Evolutionary conservation across 2,113 vertebrate genomes (phyloP).

Genomic region (Otocyon megalotis): DNA sequence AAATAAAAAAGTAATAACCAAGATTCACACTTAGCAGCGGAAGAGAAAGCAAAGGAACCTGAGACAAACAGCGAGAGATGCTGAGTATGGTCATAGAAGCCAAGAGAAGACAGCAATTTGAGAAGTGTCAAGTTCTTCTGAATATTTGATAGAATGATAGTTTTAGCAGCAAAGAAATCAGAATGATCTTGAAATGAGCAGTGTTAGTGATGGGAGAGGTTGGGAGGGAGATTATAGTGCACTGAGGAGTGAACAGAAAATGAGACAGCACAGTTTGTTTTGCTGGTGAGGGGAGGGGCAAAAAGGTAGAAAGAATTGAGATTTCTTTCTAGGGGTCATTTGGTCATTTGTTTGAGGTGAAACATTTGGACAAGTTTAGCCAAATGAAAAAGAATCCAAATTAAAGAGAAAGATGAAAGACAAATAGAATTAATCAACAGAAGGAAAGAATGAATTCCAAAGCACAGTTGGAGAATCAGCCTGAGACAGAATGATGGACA

Average conservation of each 20-base stretch:
- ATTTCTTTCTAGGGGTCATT: background rate
- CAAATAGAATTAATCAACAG: background rate
- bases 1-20: background rate
- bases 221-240: background rate
- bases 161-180: background rate
- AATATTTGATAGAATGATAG: background rate
- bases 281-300: background rate
- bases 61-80: background rate
- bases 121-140: background rate
- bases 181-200: background rate
- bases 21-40: background rate
- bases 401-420: conserved; percentile 46
- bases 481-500: background rate
- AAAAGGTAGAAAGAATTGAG: background rate
- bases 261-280: background rate
- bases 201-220: background rate
- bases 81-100: background rate
- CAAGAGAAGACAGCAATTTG: background rate
- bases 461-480: background rate
- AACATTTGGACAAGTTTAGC: background rate
- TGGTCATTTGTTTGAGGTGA: conserved; percentile 8
- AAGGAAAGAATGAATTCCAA: conserved; percentile 8
- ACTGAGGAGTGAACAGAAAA: background rate
- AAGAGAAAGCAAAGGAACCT: background rate
- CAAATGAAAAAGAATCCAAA: conserved; percentile 43